These are phyloP conservation scores for Andrena minutula DNA, from an alignment of 2,888 invertebrate genomes.

Conservation along the genomic window DNA sequence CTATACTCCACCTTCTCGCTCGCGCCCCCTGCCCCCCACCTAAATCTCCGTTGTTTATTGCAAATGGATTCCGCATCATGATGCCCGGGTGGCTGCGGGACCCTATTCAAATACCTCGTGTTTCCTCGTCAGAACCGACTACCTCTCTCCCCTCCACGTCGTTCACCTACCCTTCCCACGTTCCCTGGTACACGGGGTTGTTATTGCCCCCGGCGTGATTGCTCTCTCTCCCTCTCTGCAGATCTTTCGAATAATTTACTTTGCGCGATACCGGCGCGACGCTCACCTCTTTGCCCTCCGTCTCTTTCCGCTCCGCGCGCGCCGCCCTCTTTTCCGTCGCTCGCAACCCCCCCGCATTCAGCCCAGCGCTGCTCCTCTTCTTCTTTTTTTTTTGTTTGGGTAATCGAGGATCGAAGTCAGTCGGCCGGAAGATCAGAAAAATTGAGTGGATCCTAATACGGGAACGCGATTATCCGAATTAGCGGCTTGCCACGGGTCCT, in stretches of 20 bases:
- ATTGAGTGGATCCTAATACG: constrained; percentile 83
- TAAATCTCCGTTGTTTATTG: constrained; percentile 85
- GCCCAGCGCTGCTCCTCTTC: constrained; percentile 26
- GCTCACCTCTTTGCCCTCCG: constrained; percentile 27
- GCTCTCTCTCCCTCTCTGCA: constrained; percentile 76
- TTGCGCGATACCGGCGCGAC: constrained; percentile 73
- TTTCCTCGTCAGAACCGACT: constrained; percentile 75
- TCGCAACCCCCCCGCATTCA: not conserved
- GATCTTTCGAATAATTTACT: constrained; percentile 82
- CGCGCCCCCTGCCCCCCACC: constrained; percentile 62
- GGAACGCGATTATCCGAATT: constrained; percentile 81
- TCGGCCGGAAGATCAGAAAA: constrained; percentile 82
- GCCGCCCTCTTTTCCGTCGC: constrained; percentile 3
- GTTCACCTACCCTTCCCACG: constrained; percentile 48
- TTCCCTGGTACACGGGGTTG: constrained; percentile 71
- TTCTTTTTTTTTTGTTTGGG: constrained; percentile 70
- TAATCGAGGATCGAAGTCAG: constrained; percentile 75
- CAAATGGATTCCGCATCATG: constrained; percentile 84
- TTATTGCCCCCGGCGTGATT: constrained; percentile 80
- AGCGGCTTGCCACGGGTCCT: constrained; percentile 66
- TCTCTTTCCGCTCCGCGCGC: constrained; percentile 8
- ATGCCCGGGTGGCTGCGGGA: constrained; percentile 79
- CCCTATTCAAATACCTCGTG: constrained; percentile 81
- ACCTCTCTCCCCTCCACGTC: constrained; percentile 42
- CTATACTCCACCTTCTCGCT: constrained; percentile 54